Conservation (phyloP, 2,797 vertebrate genomes). For the Ispidina picta region DNA sequence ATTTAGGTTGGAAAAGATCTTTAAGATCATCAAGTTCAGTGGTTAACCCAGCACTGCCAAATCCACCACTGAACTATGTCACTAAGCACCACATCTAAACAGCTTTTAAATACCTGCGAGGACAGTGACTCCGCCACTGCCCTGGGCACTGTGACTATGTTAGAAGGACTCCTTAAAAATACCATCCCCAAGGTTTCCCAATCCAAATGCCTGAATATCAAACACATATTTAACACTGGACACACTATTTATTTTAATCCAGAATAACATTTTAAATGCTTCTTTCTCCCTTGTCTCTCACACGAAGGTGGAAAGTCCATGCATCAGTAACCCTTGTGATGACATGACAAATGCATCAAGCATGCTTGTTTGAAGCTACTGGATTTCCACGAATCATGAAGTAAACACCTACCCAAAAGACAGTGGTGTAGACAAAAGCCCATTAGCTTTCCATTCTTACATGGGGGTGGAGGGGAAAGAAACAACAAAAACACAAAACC, state of each 20-base stretch:
- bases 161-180: background rate
- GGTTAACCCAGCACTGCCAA: too few species aligned
- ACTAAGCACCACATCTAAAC: background rate
- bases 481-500: background rate
- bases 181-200: background rate
- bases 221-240: background rate
- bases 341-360: fast-evolving
- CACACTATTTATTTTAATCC: background rate
- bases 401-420: background rate
- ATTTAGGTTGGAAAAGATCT: too few species aligned
- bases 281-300: background rate
- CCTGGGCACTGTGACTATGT: background rate
- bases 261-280: background rate
- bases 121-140: background rate
- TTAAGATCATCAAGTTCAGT: too few species aligned
- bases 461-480: fast-evolving
- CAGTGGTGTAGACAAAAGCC: background rate
- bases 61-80: background rate
- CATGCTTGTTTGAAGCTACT: background rate
- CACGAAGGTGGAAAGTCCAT: background rate
- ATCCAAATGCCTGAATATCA: background rate
- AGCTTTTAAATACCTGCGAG: background rate
- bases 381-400: background rate
- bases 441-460: background rate
- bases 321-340: background rate